Evolutionary conservation across 2,113 vertebrate genomes (phyloP), one percentile per base, ranked within the genome.

Genomic region (Oreotrochilus melanogaster): DNA sequence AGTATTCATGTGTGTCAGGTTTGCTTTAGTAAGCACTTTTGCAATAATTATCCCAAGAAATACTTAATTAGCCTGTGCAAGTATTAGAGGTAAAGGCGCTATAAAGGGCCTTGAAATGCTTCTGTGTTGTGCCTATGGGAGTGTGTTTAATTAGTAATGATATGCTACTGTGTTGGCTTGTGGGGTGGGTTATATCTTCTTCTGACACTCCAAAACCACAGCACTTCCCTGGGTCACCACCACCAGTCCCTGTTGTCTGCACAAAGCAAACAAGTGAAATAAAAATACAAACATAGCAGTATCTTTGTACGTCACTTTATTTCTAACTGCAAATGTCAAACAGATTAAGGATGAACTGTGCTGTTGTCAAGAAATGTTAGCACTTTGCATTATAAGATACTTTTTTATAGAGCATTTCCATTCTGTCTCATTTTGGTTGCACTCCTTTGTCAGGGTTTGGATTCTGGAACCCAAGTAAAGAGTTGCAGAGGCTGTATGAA

Each of bases 321-420:
- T 95, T 95, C 80, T 83, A 31, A 82, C 78, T 88, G 88, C 71
- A 91, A 90, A 78, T 93, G 92, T 88, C 86, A 89, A 88, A 78
- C 73, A 95, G 89, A 90, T 94, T 92, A 94, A 92, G 54, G 66
- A 57, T 65, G 69, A 83, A 90, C 87, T 78, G 70, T 60, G 39
- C 39, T 39, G 11, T 78, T 76, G 62, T 91, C 56, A 67, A 91
- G 93, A 85, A 79, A 89, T 72, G 78, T 65, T 92, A 96, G 72
- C 54, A 14, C 17, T 91, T 91, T 72, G 70, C 47, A 19, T 91
- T 93, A n/a, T 48, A 78, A 78, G 47, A 72, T 67, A 33, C 56
- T 69, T 50, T 30, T 74, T 83, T 86, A 83, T 82, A 80, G 91
- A 65, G 75, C 4, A 24, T 69, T 95, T 94, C 74, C n/a, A 50